Base-by-base conservation (phyloP, 1,140 invertebrate genomes). In the Radopholus similis region DNA sequence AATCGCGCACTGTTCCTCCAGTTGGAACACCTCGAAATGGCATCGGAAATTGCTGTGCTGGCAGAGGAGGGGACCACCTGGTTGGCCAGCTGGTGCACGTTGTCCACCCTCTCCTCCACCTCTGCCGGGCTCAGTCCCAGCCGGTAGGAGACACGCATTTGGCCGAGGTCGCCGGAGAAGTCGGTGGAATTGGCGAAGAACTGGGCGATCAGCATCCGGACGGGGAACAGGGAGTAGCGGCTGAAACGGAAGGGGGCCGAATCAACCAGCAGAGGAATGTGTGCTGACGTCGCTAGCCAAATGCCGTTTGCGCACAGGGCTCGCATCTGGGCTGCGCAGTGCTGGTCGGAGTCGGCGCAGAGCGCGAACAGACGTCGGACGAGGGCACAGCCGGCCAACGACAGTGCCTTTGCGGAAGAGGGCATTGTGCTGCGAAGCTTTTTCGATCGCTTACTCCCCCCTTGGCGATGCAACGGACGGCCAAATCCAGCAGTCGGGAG, bases 81-180 rank as follows among this genome's bases (percentile, higher is more conserved):
- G 5, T 26, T 42, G 11, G 59, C 59, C 18, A 62, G 18, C 32
- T 62, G 38, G 15, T 35, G 26, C n/a, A 62, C 59, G 13, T 62
- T 62, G 34, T 44, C n/a, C 40, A 62, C 40, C 21, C 59, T n/a
- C 47, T 62, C 59, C 21, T 62, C 59, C 21, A 62, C 59, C 28
- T 62, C 59, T 8, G 42, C 38, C 1, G n/a, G 59, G 9, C 11
- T 62, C 15, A 62, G 40, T 13, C 59, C 59, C 42, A 62, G 40
- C 1, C 40, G 40, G 30, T 62, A 62, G 21, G 59, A 62, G n/a
- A 62, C 40, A 42, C 59, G 59, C 59, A 62, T 49, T 47, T 62
- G 26, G 37, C 59, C 59, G 15, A 32, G 28, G 32, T 30, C 49
- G 2, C 13, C 15, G 26, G 28, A 44, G 3, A 60, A 60, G 4